These are phyloP conservation scores for Mayetiola destructor DNA, from an alignment of 2,888 invertebrate species.

Conservation along the genomic window DNA sequence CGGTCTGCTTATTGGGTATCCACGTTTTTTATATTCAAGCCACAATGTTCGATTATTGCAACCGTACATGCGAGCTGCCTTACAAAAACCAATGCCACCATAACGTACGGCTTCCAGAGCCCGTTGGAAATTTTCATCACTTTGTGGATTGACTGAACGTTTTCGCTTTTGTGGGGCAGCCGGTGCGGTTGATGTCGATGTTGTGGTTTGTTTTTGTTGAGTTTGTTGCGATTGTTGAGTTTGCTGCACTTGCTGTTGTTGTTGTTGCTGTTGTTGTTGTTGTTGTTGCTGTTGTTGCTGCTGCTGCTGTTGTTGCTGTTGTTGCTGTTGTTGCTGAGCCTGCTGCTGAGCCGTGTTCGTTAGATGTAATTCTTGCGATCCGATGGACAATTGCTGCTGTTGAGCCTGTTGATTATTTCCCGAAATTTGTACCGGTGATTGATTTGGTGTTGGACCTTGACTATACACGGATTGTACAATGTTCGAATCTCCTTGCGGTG, in stretches of 20 bases:
- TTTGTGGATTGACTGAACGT: slow-evolving; percentile 63
- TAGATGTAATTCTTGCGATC: too few species aligned
- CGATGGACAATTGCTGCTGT: too few species aligned
- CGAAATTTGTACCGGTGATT: slow-evolving; percentile 29
- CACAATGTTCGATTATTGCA: slow-evolving; percentile 74
- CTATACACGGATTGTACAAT: slow-evolving; percentile 38
- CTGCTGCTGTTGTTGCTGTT: slow-evolving; percentile 19
- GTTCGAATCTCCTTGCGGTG: slow-evolving; percentile 38
- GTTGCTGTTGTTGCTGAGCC: slow-evolving; percentile 14
- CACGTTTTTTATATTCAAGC: slow-evolving; percentile 72
- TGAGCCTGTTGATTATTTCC: background rate
- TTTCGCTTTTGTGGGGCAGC: slow-evolving; percentile 45
- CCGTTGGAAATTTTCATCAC: slow-evolving; percentile 66
- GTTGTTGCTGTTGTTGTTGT: slow-evolving; percentile 17
- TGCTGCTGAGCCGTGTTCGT: too few species aligned
- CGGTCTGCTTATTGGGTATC: slow-evolving; percentile 65
- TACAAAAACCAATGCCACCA: slow-evolving; percentile 74
- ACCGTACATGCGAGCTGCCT: slow-evolving; percentile 69
- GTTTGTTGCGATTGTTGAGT: slow-evolving; percentile 22
- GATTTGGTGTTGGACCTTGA: slow-evolving; percentile 36
- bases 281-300: slow-evolving; percentile 14
- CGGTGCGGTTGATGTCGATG: slow-evolving; percentile 13
- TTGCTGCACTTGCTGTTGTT: slow-evolving; percentile 23
- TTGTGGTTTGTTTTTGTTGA: slow-evolving; percentile 14
- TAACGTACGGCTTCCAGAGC: slow-evolving; percentile 69